A percentile compares a stretch with the other conserved stretches of the same genome.
These are phyloP conservation scores for Camponotus fellah DNA, from an alignment of 2,888 invertebrate species.

Conservation along the genomic window DNA sequence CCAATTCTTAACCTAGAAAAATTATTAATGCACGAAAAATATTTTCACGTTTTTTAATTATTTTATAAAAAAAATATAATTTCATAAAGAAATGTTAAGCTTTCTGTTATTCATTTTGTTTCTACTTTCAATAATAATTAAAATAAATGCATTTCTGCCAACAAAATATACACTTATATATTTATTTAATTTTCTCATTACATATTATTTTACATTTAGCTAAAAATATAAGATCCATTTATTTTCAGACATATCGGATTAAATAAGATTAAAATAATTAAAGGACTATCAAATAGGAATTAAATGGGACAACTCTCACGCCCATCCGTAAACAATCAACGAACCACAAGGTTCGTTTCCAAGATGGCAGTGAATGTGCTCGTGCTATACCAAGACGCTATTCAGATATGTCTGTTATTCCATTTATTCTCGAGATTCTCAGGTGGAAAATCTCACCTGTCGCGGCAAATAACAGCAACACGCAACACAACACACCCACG, in stretches of 20 bases:
- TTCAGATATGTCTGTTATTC: neutral
- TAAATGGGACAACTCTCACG: conserved; percentile 23
- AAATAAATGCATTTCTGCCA: neutral
- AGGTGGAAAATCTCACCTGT: conserved; percentile 66
- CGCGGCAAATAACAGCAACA: conserved; percentile 42
- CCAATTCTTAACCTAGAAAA: conserved; percentile 28
- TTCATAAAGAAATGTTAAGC: neutral
- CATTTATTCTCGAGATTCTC: neutral
- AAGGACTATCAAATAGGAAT: neutral
- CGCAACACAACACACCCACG: conserved; percentile 36
- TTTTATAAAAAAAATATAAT: neutral
- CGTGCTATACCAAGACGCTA: neutral
- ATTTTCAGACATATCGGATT: neutral
- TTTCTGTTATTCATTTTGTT: neutral
- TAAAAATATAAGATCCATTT: neutral
- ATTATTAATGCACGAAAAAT: neutral
- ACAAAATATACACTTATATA: neutral
- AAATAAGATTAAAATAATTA: neutral
- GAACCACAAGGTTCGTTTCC: neutral
- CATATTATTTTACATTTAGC: neutral
- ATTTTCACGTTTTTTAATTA: neutral
- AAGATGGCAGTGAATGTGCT: conserved; percentile 22
- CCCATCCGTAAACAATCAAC: conserved; percentile 39
- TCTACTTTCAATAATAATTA: neutral
- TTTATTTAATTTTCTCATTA: neutral